Conservation (phyloP, 2,888 invertebrate genomes). For the Polymixis flavicincta region DNA sequence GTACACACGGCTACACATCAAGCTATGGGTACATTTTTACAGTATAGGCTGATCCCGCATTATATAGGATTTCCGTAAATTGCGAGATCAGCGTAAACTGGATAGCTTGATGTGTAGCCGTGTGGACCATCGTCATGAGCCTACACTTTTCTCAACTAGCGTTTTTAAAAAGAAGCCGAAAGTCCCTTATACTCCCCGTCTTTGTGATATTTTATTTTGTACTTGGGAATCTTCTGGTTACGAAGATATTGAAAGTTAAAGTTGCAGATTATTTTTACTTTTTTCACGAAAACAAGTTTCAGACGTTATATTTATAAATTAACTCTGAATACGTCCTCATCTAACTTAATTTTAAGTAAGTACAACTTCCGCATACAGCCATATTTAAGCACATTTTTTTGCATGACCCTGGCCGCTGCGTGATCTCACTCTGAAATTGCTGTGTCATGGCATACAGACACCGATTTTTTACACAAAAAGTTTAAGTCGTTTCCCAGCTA, state of each 20-base stretch:
- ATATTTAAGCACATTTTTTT: not conserved
- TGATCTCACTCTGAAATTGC: too few species aligned
- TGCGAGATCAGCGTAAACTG: too few species aligned
- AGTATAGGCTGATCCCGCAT: too few species aligned
- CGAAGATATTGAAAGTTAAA: not conserved
- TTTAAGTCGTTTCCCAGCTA: not conserved
- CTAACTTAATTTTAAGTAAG: not conserved
- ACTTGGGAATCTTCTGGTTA: not conserved
- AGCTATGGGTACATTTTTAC: too few species aligned
- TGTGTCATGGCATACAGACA: not conserved
- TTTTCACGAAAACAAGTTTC: not conserved
- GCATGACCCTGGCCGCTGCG: not conserved
- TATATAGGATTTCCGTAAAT: too few species aligned
- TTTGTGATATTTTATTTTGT: too few species aligned
- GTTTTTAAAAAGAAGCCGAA: too few species aligned
- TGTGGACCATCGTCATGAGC: too few species aligned
- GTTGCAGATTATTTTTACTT: not conserved
- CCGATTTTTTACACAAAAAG: not conserved
- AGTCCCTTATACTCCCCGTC: too few species aligned
- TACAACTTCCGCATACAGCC: not conserved
- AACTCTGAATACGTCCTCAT: not conserved
- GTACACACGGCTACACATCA: too few species aligned
- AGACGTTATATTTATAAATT: not conserved
- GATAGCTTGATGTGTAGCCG: too few species aligned
- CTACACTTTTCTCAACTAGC: too few species aligned